Conservation (phyloP, 35 echinoderm and acorn worm species). For the Apostichopus japonicus region DNA sequence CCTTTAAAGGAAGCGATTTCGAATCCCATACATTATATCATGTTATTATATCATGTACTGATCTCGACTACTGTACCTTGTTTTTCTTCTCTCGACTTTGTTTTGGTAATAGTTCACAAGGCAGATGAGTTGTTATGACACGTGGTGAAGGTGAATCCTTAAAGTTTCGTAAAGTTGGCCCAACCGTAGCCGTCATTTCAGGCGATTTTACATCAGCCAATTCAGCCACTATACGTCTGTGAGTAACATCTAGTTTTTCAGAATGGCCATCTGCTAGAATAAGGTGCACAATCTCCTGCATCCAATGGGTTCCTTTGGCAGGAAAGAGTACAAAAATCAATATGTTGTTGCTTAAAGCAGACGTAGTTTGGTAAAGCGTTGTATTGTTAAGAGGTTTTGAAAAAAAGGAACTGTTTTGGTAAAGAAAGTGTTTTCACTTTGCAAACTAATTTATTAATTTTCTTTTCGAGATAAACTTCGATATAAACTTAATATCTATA, state of each 20-base stretch:
- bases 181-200: background rate
- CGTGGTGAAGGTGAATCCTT: constrained; percentile 14
- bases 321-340: too few relatives aligned
- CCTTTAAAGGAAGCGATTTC: too few relatives aligned
- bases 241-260: background rate
- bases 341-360: too few relatives aligned
- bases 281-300: background rate
- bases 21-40: too few relatives aligned
- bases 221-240: background rate
- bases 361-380: too few relatives aligned
- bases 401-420: too few relatives aligned
- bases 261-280: background rate
- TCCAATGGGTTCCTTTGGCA: background rate
- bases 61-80: background rate
- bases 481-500: too few relatives aligned
- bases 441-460: too few relatives aligned
- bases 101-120: background rate
- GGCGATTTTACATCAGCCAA: background rate
- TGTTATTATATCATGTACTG: too few relatives aligned
- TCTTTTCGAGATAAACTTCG: too few relatives aligned
- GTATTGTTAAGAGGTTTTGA: too few relatives aligned
- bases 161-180: constrained; percentile 13
- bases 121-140: constrained; percentile 17
- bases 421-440: too few relatives aligned
- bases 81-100: constrained; percentile 20